Conservation (phyloP, 1,140 invertebrate species). For the Scylla paramamosain region DNA sequence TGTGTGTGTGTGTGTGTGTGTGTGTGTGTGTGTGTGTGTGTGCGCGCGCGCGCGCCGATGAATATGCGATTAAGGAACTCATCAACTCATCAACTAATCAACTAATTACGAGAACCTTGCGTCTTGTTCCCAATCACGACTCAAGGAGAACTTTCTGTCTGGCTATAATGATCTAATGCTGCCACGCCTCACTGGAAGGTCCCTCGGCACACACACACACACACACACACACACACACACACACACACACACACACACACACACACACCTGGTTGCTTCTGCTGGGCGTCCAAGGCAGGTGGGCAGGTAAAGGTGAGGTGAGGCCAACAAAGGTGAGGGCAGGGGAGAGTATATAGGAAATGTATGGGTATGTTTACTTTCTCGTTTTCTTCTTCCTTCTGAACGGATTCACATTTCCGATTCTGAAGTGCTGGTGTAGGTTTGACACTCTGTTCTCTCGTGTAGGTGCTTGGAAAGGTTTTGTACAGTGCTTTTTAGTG, state of each 20-base stretch:
- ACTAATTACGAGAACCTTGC: neutral
- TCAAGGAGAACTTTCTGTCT: neutral
- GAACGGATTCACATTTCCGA: too few relatives aligned
- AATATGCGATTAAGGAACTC: constrained; percentile 4
- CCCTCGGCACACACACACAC: neutral
- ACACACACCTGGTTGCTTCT: neutral
- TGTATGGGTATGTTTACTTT: too few relatives aligned
- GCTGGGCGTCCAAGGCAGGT: too few relatives aligned
- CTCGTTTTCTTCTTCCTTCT: too few relatives aligned
- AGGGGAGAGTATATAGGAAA: too few relatives aligned
- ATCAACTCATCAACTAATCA: too few relatives aligned
- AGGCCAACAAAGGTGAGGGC: too few relatives aligned
- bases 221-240: constrained; percentile 18
- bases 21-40: constrained; percentile 20
- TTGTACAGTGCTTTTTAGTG: too few relatives aligned
- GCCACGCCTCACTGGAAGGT: neutral
- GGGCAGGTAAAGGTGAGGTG: too few relatives aligned
- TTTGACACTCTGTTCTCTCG: too few relatives aligned
- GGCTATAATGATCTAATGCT: neutral
- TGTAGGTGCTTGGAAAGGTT: too few relatives aligned
- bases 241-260: constrained; percentile 20
- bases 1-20: constrained; percentile 20
- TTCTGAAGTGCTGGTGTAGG: too few relatives aligned
- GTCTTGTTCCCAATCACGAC: neutral
- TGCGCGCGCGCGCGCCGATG: neutral